phyloP scores from a whole-genome alignment of 1,140 invertebrate species.

The Zaprionus camerounensis region DNA sequence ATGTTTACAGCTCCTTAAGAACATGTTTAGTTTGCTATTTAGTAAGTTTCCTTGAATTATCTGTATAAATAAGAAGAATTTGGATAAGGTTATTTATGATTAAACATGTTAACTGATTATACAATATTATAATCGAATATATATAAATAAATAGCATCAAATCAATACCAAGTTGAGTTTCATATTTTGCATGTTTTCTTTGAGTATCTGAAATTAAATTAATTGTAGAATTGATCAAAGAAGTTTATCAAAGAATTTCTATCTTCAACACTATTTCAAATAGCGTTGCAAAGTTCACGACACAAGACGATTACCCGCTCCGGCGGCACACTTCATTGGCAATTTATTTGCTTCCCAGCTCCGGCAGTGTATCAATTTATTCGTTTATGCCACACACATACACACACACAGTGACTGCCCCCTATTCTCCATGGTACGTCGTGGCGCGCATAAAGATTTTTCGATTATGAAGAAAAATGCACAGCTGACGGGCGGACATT shows the following conservation, averaged over 20 bases:
- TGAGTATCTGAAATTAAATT: not conserved
- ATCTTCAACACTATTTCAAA: not conserved
- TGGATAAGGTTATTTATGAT: too few species aligned
- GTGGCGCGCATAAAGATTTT: constrained; percentile 58
- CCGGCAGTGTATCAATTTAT: constrained; percentile 26
- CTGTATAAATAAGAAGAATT: too few species aligned
- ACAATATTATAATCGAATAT: too few species aligned
- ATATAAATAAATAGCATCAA: too few species aligned
- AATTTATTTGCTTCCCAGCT: not conserved
- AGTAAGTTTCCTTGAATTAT: too few species aligned
- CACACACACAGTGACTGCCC: too few species aligned
- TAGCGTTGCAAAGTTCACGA: not conserved
- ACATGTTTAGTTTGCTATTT: too few species aligned
- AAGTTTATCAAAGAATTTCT: not conserved
- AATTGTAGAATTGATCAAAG: too few species aligned
- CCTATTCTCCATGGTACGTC: not conserved
- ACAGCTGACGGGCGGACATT: constrained; percentile 67
- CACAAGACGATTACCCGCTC: not conserved
- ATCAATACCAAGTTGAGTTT: too few species aligned
- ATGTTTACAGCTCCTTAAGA: too few species aligned
- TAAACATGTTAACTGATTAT: too few species aligned
- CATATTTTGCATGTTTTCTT: not conserved
- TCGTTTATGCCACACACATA: not conserved
- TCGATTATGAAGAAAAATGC: constrained; percentile 75
- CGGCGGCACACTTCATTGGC: not conserved